These are phyloP conservation scores for Thysanoteuthis rhombus DNA, from an alignment of 2,888 invertebrate species.

Conservation along the genomic window DNA sequence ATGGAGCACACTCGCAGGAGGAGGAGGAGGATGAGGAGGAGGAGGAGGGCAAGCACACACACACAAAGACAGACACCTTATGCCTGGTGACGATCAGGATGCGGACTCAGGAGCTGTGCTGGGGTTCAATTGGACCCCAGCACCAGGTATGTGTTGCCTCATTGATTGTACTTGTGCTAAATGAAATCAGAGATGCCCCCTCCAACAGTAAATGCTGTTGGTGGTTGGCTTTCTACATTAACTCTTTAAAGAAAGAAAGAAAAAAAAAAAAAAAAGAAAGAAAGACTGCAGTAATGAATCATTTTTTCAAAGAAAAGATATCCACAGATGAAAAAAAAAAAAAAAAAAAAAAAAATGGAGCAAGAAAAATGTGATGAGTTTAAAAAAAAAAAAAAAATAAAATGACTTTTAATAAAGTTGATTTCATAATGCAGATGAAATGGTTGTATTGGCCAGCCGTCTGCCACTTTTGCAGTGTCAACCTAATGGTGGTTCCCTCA, in stretches of 20 bases:
- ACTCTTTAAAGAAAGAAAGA: not conserved
- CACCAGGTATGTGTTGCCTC: conserved; percentile 32
- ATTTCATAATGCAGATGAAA: not conserved
- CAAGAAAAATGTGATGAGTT: not conserved
- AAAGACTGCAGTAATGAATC: not conserved
- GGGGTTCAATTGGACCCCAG: conserved; percentile 30
- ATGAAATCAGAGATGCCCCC: not conserved
- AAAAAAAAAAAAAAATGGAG: not conserved
- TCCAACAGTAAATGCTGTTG: not conserved
- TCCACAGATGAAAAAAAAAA: not conserved
- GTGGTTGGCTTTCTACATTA: not conserved
- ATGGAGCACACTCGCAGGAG: conserved; percentile 15
- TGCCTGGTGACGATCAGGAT: conserved; percentile 12
- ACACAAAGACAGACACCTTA: not conserved
- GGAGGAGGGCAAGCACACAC: not conserved
- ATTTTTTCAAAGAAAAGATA: not conserved
- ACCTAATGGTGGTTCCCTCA: not conserved
- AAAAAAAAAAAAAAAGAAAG: conserved; percentile 1
- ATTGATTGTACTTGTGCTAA: conserved; percentile 27
- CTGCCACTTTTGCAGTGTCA: conserved; percentile 26
- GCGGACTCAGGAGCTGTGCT: conserved; percentile 25
- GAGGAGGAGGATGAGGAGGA: not conserved
- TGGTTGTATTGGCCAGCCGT: not conserved
- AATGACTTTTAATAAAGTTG: not conserved
- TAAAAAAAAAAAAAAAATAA: not conserved